Conservation (phyloP, 1,140 invertebrate species). For the Gryon sp. region DNA sequence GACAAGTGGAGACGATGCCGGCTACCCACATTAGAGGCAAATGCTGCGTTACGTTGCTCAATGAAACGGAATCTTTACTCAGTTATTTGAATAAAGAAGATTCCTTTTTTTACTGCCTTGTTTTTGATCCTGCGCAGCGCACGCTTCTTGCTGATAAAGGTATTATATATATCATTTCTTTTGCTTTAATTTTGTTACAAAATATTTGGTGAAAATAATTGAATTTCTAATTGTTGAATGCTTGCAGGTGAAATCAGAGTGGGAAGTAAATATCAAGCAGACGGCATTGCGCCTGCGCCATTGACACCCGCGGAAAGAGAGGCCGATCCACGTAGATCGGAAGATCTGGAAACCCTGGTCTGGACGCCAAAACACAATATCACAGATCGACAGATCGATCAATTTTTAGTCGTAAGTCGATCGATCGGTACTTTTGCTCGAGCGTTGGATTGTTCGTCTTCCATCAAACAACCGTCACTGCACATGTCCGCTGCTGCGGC, state of each 20-base stretch:
- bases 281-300: constrained; percentile 77
- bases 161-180: no score
- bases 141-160: constrained; percentile 99
- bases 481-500: constrained; percentile 99
- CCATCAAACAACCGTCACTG: constrained; percentile 97
- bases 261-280: constrained; percentile 97
- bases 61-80: constrained; percentile 97
- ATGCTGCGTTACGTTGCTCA: constrained; percentile 98
- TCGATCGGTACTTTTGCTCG: constrained; percentile 99
- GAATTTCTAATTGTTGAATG: no score
- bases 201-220: no score
- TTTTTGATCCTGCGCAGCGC: constrained; percentile 99
- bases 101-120: constrained; percentile 99
- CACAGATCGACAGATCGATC: constrained; percentile 97
- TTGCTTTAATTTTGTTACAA: no score
- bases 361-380: constrained; percentile 95
- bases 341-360: constrained; percentile 93
- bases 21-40: constrained; percentile 99
- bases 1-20: constrained; percentile 98
- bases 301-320: constrained; percentile 85
- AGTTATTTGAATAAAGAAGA: constrained; percentile 99
- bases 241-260: constrained; percentile 85
- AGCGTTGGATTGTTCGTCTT: constrained; percentile 98
- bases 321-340: constrained; percentile 82
- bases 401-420: constrained; percentile 98